Percentiles rank a stretch among this genome's conserved stretches.
Evolutionary conservation across 2,113 vertebrate species (phyloP).

Genomic region (Rhabdornis inornatus): DNA sequence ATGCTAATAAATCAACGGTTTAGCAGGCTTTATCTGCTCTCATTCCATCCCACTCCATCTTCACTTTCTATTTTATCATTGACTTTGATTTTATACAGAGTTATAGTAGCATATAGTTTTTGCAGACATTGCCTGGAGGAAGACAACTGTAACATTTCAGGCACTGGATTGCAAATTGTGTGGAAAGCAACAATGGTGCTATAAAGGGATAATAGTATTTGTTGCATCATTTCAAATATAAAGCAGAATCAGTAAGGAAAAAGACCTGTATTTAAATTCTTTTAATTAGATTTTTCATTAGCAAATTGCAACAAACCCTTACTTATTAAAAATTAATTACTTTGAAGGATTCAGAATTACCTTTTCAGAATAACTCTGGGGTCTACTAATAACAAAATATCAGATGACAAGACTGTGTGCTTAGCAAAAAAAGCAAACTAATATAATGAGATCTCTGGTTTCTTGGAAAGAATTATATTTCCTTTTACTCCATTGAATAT

Average conservation of each 20-base stretch:
- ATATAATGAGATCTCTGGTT: neutral
- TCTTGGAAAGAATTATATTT: neutral
- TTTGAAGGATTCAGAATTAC: neutral
- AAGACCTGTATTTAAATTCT: neutral
- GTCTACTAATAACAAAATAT: neutral
- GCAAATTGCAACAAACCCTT: neutral
- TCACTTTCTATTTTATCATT: slow-evolving; percentile 53
- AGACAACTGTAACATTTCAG: slow-evolving; percentile 20
- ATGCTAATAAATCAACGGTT: slow-evolving; percentile 17
- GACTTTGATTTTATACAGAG: slow-evolving; percentile 58
- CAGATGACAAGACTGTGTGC: neutral
- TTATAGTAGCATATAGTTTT: neutral
- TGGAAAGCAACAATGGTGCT: neutral
- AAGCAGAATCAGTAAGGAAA: neutral
- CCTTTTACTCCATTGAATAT: neutral
- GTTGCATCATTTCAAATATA: neutral
- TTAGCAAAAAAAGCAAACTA: neutral
- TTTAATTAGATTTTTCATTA: neutral
- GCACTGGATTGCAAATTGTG: neutral
- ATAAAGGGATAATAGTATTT: neutral
- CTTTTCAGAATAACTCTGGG: neutral
- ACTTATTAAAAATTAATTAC: neutral
- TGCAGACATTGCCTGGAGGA: neutral
- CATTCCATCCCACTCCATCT: neutral
- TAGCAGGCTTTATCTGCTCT: slow-evolving; percentile 19